These are phyloP conservation scores for Nanorana parkeri DNA, from an alignment of 2,113 vertebrate species.

Conservation along the genomic window DNA sequence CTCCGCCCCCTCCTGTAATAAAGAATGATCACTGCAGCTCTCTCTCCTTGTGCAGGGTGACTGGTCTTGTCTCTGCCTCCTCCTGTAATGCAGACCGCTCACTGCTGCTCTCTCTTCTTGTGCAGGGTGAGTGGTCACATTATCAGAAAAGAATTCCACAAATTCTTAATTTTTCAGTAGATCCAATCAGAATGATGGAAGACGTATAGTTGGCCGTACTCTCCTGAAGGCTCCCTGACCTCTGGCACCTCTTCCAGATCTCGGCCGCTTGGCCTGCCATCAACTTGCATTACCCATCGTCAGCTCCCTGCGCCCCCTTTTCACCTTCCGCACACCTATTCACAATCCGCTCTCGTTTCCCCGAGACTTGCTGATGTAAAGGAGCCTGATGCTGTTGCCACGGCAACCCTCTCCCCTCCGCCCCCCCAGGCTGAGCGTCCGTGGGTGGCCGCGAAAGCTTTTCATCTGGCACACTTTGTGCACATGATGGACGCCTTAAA, in stretches of 20 bases:
- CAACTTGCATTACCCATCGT: conserved; percentile 4
- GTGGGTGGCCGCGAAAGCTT: conserved; percentile 52
- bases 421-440: conserved; percentile 44
- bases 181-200: too few species aligned
- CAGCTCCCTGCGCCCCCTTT: neutral
- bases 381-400: conserved; percentile 40
- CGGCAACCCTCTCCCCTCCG: conserved; percentile 41
- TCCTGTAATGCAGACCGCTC: too few species aligned
- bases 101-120: too few species aligned
- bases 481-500: conserved; percentile 40
- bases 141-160: too few species aligned
- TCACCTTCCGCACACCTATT: conserved; percentile 32
- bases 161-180: too few species aligned
- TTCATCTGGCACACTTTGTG: conserved; percentile 49
- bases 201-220: too few species aligned
- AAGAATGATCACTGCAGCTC: too few species aligned
- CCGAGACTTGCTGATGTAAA: conserved; percentile 52
- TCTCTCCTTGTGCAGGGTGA: too few species aligned
- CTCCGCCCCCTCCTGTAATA: too few species aligned
- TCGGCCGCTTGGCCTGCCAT: neutral
- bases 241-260: neutral
- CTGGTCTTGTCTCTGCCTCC: too few species aligned
- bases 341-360: conserved; percentile 28
- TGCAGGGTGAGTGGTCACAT: too few species aligned
- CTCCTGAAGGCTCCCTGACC: neutral